Base-by-base conservation (phyloP, 2,797 vertebrate species). In the Lophius americanus region DNA sequence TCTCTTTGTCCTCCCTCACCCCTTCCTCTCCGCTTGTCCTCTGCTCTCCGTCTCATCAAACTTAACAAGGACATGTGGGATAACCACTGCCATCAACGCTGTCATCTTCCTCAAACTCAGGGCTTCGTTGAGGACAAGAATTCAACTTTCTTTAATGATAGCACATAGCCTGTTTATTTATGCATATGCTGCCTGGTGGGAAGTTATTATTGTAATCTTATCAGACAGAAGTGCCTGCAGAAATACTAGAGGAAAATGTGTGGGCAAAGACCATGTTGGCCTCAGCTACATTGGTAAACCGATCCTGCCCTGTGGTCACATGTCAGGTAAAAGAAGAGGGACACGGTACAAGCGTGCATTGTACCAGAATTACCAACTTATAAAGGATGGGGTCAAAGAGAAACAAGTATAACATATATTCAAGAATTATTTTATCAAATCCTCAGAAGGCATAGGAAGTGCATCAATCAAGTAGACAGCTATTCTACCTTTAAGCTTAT, bases 191-290 rank as follows among this genome's bases (percentile, higher is more conserved):
- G 51, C 74, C 64, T 55, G 55, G 39, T 49, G 49, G 58, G 49
- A 60, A 61, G 68, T 58, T 68, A 58, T 56, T 82, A 83, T 82
- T 79, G 48, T 36, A 32, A 7, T 6, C 14, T 57, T 61, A 64
- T 47, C 73, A 53, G 38, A 73, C 61, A 68, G 50, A 49, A 64
- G 49, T 3, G 63, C 67, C 65, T 59, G 48, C 50, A 57, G 80
- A 35, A 9, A 62, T 41, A 55, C 57, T 23, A 38, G 37, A 75
- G 61, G 59, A 75, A 55, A 70, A 52, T 32, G 61, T 44, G 55
- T 60, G 74, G 47, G 70, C 42, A 33, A 33, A 66, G 59, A 58
- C 7, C 9, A 3, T 49, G 59, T 37, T 48, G 51, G 38, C 39
- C 71, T 66, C 46, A 42, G 48, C 42, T 68, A 61, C 63, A 70